Base-by-base conservation (phyloP, 2,888 invertebrate species). In the Torymus auratus region DNA sequence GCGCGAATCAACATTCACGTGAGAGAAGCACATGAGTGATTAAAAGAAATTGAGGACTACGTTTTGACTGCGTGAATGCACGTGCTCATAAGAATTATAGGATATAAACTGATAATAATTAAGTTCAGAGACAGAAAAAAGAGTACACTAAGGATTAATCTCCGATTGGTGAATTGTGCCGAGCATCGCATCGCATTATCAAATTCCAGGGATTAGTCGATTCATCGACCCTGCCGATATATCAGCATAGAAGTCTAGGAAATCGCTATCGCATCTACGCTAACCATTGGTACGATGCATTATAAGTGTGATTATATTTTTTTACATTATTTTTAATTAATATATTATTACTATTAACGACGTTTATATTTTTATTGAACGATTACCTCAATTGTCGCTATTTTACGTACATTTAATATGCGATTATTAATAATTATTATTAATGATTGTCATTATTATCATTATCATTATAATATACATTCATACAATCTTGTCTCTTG, bases 371-470 rank as follows among this genome's bases (percentile, higher is more conserved):
- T 53, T 82, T 84, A 82, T 83, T 82, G 70, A 76, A 84, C 81
- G 80, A 83, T 84, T 80, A 69, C 68, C 64, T 75, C 53, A 64
- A 65, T 64, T 55, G 11, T 28, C 69, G 50, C 20, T 74, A 68
- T n/a, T 68, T 72, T 62, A 67, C 70, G 20, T 68, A 61, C n/a
- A 55, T 70, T 69, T 64, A 78, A 60, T 69, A 73, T 41, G 62
- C 74, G 15, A 70, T 64, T 75, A 80, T 71, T 55, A 82, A 79
- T 78, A 83, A 78, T 83, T 84, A 82, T 79, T 82, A 81, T 82
- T 78, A 82, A 73, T 78, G 73, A 82, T 81, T 83, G 81, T 79
- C 72, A 77, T 83, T 72, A 71, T 82, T 78, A 82, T 71, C 23
- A 65, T 71, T 68, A 50, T 80, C 55, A 76, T 70, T 71, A 76